Evolutionary conservation across 2,888 invertebrate genomes (phyloP).

Genomic region (Luperina testacea): DNA sequence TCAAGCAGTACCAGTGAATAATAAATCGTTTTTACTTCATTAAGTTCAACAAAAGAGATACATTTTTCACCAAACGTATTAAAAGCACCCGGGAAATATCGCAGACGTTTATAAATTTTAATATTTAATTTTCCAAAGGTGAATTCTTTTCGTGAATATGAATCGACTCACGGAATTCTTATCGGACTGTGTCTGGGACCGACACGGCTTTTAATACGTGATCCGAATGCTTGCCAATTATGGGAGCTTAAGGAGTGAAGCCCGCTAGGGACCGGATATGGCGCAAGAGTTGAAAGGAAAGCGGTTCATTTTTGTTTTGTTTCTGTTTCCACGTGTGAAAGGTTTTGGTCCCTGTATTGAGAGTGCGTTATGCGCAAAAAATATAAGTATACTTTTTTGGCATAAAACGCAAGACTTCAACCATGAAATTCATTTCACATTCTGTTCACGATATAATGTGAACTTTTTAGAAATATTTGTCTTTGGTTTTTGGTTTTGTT

Average conservation of each 20-base stretch:
- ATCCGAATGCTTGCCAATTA: conserved; percentile 84
- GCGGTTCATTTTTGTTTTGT: conserved; percentile 2
- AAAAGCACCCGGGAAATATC: conserved; percentile 58
- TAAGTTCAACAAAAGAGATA: conserved; percentile 60
- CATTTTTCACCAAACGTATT: conserved; percentile 61
- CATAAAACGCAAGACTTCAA: background rate
- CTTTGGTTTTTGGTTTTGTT: no score
- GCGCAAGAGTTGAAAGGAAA: conserved; percentile 46
- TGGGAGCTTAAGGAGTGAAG: conserved; percentile 75
- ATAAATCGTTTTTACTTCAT: conserved; percentile 60
- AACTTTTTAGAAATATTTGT: no score
- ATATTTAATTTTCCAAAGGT: conserved; percentile 71
- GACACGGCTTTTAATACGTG: conserved; percentile 86
- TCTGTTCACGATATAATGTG: no score
- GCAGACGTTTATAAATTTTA: conserved; percentile 67
- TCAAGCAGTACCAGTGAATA: conserved; percentile 45
- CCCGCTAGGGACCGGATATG: conserved; percentile 54
- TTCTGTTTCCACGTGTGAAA: background rate
- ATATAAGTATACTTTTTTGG: background rate
- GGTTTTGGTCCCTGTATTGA: background rate
- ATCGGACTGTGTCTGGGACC: conserved; percentile 81
- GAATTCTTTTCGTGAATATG: conserved; percentile 78
- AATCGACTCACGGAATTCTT: conserved; percentile 81
- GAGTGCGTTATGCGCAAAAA: background rate
- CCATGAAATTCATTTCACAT: no score